Evolutionary conservation across 2,888 invertebrate genomes (phyloP), one percentile per base, ranked within the genome.

Genomic region (Geotrupes spiniger): DNA sequence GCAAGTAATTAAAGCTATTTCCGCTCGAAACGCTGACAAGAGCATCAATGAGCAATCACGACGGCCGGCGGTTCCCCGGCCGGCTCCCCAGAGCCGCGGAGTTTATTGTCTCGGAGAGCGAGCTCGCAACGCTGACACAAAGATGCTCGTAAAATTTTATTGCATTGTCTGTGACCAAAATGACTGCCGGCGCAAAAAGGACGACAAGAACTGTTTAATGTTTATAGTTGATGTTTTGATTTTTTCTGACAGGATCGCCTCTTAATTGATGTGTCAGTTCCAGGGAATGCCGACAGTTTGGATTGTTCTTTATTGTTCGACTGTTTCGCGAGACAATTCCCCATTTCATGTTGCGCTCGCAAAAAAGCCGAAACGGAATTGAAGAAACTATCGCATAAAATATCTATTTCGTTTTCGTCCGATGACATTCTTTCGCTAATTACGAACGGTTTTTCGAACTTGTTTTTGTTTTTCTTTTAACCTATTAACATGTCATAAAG

Each of bases 211-310:
- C 61, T 57, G 58, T 62, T 64, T 61, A 64, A 63, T 62, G 65
- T 65, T 64, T 63, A 65, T 63, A 52, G 66, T 61, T 61, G 63
- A 64, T 66, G 66, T 67, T 67, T 66, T 66, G 66, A 66, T 66
- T 65, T 67, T 66, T 68, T 67, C 63, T 58, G 65, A 63, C 64
- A 61, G 64, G 62, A 61, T 63, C 65, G 49, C 21, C 56, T 61
- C 62, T 66, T 66, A 66, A 68, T 67, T 68, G 66, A 67, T 66
- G 68, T 66, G 68, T 68, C 64, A 68, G 66, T 68, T 68, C 65
- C 63, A 60, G 65, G 66, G 64, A 68, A 67, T 58, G 64, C 63
- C 63, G 66, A 63, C 66, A 61, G 62, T 62, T 63, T 57, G 59
- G 63, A 62, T 63, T 61, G 62, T 66, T 65, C 64, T 63, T 63